Conservation (phyloP, 2,888 invertebrate species). For the Prostheceraeus crozeri region DNA sequence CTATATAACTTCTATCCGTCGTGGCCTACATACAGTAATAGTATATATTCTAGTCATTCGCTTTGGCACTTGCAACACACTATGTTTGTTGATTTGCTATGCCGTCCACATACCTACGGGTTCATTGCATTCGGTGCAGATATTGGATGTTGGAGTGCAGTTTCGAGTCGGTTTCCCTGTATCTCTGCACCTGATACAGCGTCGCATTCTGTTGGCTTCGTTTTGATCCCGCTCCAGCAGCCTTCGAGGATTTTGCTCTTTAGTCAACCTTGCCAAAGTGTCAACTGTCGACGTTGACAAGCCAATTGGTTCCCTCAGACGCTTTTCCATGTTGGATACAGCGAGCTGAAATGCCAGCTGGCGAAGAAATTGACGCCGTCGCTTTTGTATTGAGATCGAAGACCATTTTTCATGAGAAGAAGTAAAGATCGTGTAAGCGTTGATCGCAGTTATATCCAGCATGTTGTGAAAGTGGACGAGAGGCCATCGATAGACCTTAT, state of each 20-base stretch:
- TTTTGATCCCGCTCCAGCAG: conserved; percentile 2
- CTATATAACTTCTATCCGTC: no score
- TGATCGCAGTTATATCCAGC: conserved; percentile 19
- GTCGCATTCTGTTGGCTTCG: neutral
- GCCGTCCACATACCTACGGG: no score
- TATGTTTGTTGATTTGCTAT: no score
- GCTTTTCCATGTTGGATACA: neutral
- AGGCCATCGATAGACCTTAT: conserved; percentile 21
- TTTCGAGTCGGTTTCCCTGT: conserved; percentile 6
- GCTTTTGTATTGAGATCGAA: neutral
- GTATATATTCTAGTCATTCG: no score
- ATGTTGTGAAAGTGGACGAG: conserved; percentile 26
- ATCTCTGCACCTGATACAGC: conserved; percentile 17
- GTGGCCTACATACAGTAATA: no score
- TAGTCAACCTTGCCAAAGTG: neutral
- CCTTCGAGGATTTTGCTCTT: conserved; percentile 7
- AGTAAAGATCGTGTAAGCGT: conserved; percentile 6
- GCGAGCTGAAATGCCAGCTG: conserved; percentile 16
- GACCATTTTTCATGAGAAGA: conserved; percentile 1
- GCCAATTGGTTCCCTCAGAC: conserved; percentile 13
- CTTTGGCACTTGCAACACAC: no score
- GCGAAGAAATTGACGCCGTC: conserved; percentile 19
- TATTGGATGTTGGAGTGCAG: no score
- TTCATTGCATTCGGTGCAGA: no score
- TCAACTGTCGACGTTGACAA: conserved; percentile 3